phyloP scores from a whole-genome alignment of 2,113 vertebrate genomes.

The Accipiter cooperii region DNA sequence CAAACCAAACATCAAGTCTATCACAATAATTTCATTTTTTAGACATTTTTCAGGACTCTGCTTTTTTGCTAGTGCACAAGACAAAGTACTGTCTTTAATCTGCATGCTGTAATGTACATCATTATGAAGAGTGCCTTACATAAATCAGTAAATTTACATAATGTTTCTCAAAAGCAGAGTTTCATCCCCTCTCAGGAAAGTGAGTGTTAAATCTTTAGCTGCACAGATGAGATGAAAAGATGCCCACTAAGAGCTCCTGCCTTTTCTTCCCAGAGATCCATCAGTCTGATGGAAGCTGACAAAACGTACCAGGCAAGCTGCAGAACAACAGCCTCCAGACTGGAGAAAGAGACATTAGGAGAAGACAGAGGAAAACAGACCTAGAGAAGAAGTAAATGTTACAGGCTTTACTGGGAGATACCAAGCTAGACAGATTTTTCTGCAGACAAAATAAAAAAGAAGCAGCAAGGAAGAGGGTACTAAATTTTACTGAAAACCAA shows the following conservation, averaged over 20 bases:
- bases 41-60: background rate
- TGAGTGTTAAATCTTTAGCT: background rate
- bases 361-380: background rate
- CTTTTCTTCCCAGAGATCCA: background rate
- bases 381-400: background rate
- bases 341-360: background rate
- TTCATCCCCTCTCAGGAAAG: background rate
- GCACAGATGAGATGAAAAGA: background rate
- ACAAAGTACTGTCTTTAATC: background rate
- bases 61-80: background rate
- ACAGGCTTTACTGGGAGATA: background rate
- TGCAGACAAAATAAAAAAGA: background rate
- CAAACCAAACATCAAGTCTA: constrained; percentile 11
- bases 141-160: background rate
- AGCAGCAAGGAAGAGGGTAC: background rate
- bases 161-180: background rate
- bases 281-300: background rate
- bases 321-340: background rate
- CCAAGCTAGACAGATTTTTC: background rate
- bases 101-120: background rate
- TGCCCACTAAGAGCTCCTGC: background rate
- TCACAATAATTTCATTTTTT: background rate
- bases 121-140: background rate
- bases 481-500: background rate
- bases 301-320: background rate